These are phyloP conservation scores for Caenorhabditis drosophilae DNA, from an alignment of 2,888 invertebrate genomes.

Conservation along the genomic window DNA sequence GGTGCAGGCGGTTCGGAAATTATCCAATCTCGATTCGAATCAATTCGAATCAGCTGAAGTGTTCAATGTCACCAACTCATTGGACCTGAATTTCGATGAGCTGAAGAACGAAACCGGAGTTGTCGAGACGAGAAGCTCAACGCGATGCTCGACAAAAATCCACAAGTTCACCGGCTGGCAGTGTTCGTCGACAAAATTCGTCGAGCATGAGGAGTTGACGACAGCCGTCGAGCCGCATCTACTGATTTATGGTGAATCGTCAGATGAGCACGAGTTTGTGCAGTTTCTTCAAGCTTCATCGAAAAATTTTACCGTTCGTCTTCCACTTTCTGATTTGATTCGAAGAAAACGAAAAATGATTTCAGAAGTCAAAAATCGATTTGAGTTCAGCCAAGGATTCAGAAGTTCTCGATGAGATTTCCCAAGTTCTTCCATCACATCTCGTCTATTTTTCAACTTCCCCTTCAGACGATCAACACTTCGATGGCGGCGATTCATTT, in stretches of 20 bases:
- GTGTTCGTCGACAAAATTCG: neutral
- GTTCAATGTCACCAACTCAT: constrained; percentile 15
- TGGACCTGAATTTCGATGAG: constrained; percentile 1
- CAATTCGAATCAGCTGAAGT: constrained; percentile 14
- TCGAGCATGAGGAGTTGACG: too few relatives aligned
- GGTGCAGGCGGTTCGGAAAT: neutral
- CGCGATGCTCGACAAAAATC: neutral
- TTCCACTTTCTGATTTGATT: too few relatives aligned
- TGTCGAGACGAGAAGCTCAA: neutral
- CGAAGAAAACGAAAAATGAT: too few relatives aligned
- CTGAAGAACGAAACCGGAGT: neutral
- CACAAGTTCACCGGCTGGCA: neutral
- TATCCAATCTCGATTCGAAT: neutral
- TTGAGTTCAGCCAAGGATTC: constrained; percentile 21
- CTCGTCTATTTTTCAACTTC: constrained; percentile 29
- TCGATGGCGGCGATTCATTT: constrained; percentile 36
- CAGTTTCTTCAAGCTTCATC: neutral
- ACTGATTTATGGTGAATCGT: too few relatives aligned
- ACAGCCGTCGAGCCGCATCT: too few relatives aligned
- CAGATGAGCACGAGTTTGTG: neutral
- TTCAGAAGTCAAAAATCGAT: constrained; percentile 20
- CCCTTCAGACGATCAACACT: constrained; percentile 16
- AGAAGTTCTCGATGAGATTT: constrained; percentile 20
- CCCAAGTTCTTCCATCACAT: constrained; percentile 26
- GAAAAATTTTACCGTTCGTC: neutral